A percentile compares a stretch with the other conserved stretches of the same genome.
Evolutionary conservation across 2,113 vertebrate genomes (phyloP).

Genomic region (Rousettus leschenaultii): DNA sequence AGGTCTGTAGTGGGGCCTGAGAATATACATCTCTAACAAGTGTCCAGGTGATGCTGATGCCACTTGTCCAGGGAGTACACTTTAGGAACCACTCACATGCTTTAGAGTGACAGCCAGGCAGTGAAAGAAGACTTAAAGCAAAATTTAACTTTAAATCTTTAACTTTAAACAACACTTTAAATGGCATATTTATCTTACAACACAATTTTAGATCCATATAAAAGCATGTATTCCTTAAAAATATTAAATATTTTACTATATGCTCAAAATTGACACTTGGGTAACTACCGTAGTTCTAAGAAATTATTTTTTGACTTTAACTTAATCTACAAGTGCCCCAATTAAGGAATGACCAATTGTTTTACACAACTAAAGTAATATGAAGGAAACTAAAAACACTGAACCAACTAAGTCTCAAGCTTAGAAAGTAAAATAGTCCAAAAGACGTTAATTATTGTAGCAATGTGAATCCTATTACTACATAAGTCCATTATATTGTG

Average conservation of each 20-base stretch:
- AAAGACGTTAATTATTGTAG: not conserved
- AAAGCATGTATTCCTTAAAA: conserved; percentile 1
- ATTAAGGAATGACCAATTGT: not conserved
- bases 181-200: not conserved
- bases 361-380: not conserved
- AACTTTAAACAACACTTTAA: not conserved
- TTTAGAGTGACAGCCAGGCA: not conserved
- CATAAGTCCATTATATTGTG: not conserved
- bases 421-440: not conserved
- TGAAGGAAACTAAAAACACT: not conserved
- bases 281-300: not conserved
- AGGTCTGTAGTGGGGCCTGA: not conserved
- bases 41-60: not conserved
- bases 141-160: not conserved
- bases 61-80: not conserved
- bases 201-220: not conserved
- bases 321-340: not conserved
- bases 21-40: not conserved
- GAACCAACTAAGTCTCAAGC: not conserved
- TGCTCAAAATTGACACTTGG: not conserved
- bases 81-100: not conserved
- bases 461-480: not conserved
- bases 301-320: not conserved
- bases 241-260: not conserved
- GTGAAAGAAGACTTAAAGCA: not conserved